phyloP scores from a whole-genome alignment of 2,888 invertebrate species.

The Phorcus lineatus region DNA sequence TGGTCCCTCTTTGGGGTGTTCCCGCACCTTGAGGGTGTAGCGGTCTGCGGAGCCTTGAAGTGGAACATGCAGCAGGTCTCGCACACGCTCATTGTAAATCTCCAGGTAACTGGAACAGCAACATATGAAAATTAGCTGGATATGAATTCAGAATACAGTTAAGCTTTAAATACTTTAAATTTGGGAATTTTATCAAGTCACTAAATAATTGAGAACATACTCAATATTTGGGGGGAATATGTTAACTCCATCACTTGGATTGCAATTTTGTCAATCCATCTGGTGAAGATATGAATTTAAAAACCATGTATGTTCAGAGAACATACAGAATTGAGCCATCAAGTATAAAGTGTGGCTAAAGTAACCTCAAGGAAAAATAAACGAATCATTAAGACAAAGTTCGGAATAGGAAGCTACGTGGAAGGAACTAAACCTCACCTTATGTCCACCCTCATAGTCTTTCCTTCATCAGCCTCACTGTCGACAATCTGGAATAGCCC shows the following conservation, averaged over 20 bases:
- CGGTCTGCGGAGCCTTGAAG: constrained; percentile 60
- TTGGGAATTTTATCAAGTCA: neutral
- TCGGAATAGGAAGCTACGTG: no score
- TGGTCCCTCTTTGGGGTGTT: constrained; percentile 86
- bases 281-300: neutral
- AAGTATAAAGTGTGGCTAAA: neutral
- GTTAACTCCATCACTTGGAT: neutral
- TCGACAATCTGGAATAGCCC: no score
- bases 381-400: no score
- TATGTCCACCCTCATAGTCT: no score
- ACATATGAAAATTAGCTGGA: neutral
- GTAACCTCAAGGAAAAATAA: no score
- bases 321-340: neutral
- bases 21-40: constrained; percentile 85
- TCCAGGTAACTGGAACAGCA: constrained; percentile 83
- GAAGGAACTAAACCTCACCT: no score
- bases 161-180: neutral
- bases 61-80: constrained; percentile 80
- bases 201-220: neutral
- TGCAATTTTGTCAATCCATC: no score
- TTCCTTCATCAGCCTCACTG: no score
- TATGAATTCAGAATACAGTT: neutral
- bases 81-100: constrained; percentile 90
- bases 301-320: neutral
- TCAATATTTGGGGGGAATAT: neutral